Percentiles rank a stretch among this genome's conserved stretches.
Conservation (phyloP, 2,113 vertebrate genomes). For the Phocoena phocoena region DNA sequence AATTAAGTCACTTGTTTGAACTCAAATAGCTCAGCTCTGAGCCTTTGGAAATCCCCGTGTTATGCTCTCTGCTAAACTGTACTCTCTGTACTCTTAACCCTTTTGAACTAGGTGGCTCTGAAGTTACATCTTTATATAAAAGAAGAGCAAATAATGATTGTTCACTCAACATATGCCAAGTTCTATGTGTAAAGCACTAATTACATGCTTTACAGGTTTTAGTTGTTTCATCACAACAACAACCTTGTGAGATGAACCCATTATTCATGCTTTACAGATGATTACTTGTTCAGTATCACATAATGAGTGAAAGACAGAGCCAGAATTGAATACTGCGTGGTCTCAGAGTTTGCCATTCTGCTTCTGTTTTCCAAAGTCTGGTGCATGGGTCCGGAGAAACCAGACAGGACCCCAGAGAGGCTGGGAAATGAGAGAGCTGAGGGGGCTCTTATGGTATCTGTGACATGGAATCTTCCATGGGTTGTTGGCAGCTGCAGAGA, state of each 20-base stretch:
- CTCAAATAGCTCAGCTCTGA: not conserved
- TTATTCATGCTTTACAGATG: not conserved
- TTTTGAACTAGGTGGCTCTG: not conserved
- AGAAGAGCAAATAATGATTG: not conserved
- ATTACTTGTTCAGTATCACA: not conserved
- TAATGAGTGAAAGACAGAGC: not conserved
- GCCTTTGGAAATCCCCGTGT: not conserved
- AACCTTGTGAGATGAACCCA: not conserved
- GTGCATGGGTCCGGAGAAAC: not conserved
- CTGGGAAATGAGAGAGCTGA: not conserved
- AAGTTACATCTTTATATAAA: not conserved
- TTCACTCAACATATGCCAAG: not conserved
- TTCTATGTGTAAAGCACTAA: not conserved
- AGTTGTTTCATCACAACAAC: not conserved
- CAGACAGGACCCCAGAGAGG: fast-evolving
- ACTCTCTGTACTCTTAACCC: not conserved
- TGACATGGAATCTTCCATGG: not conserved
- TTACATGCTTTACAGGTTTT: not conserved
- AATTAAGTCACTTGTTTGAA: not conserved
- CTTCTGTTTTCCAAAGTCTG: not conserved
- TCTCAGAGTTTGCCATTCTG: not conserved
- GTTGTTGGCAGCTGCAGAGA: not conserved
- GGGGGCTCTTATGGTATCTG: fast-evolving
- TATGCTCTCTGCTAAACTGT: not conserved
- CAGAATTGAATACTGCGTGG: not conserved